phyloP scores from a whole-genome alignment of 2,888 invertebrate genomes.

The Drosophila pseudotakahashii region DNA sequence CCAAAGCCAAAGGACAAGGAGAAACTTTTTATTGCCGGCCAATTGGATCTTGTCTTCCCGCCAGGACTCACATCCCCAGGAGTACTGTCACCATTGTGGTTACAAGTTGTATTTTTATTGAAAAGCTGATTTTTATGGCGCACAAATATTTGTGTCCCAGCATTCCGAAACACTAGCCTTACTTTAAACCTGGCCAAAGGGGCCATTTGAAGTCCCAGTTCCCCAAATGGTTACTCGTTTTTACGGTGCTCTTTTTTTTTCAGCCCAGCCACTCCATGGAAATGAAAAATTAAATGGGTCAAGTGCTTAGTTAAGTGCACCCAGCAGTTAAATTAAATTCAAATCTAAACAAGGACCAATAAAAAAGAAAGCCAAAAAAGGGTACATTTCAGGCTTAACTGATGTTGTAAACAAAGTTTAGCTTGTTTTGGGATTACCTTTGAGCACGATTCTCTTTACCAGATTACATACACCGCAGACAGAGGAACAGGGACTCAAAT shows the following conservation, averaged over 20 bases:
- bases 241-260: not conserved
- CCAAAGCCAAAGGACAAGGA: conserved; percentile 45
- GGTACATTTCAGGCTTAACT: conserved; percentile 17
- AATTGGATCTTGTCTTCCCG: conserved; percentile 63
- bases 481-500: not conserved
- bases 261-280: conserved; percentile 1
- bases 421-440: conserved; percentile 26
- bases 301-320: conserved; percentile 30
- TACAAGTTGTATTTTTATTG: conserved; percentile 43
- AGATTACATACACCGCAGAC: conserved; percentile 31
- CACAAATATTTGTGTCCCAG: conserved; percentile 38
- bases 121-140: conserved; percentile 55
- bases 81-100: conserved; percentile 54
- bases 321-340: conserved; percentile 16
- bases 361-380: conserved; percentile 7
- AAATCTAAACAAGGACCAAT: conserved; percentile 4
- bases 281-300: conserved; percentile 36
- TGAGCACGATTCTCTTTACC: conserved; percentile 36
- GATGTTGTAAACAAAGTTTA: conserved; percentile 16
- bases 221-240: conserved; percentile 1
- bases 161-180: conserved; percentile 33
- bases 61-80: conserved; percentile 31
- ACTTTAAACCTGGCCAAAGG: conserved; percentile 8
- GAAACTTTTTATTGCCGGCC: conserved; percentile 75
- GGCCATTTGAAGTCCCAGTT: conserved; percentile 2